These are phyloP conservation scores for Drosophila helvetica DNA, from an alignment of 2,888 invertebrate species.

Conservation along the genomic window DNA sequence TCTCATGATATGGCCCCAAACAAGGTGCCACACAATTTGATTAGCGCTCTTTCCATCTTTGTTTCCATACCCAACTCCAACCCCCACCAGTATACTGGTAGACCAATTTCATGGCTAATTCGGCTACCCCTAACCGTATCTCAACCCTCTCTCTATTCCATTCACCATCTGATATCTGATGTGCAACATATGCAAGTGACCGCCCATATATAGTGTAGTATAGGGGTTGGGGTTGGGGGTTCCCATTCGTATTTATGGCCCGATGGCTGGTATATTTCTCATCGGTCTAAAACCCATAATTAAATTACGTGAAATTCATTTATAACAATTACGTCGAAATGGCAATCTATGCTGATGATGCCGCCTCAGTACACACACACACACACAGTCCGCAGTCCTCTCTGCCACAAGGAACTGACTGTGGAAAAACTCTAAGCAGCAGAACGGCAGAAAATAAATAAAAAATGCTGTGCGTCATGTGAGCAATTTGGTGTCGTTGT, in stretches of 20 bases:
- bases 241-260: slow-evolving; percentile 52
- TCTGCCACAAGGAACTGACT: slow-evolving; percentile 18
- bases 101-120: slow-evolving; percentile 27
- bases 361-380: slow-evolving; percentile 38
- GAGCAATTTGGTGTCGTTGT: slow-evolving; percentile 69
- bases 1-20: too few relatives aligned
- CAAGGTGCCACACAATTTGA: not conserved
- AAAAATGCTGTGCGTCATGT: slow-evolving; percentile 77
- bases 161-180: slow-evolving; percentile 38
- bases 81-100: not conserved
- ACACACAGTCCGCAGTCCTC: not conserved
- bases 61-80: not conserved
- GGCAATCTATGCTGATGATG: slow-evolving; percentile 77
- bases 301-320: slow-evolving; percentile 81
- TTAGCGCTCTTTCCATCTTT: too few relatives aligned
- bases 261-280: slow-evolving; percentile 73
- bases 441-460: slow-evolving; percentile 32
- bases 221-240: slow-evolving; percentile 5
- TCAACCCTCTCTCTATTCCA: slow-evolving; percentile 13
- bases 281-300: slow-evolving; percentile 78
- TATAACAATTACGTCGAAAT: slow-evolving; percentile 80
- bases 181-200: slow-evolving; percentile 36
- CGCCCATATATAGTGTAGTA: slow-evolving; percentile 13
- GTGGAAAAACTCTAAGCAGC: slow-evolving; percentile 39
- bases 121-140: not conserved